These are phyloP conservation scores for Oryzias javanicus DNA, from an alignment of 2,113 vertebrate genomes.

Conservation along the genomic window DNA sequence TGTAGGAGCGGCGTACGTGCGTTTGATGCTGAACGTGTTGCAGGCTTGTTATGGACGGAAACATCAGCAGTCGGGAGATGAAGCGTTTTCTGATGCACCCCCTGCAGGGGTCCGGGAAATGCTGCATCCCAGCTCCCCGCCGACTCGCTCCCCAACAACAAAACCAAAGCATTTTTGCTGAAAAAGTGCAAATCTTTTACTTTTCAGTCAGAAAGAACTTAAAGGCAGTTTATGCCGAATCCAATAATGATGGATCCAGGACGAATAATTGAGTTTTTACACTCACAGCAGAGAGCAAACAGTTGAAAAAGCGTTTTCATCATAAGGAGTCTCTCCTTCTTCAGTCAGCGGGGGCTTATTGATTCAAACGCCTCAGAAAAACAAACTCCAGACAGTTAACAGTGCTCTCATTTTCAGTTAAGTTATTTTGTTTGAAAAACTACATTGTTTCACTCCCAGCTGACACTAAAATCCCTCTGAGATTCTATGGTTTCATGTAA, in stretches of 20 bases:
- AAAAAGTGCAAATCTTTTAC: no score
- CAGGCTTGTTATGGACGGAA: no score
- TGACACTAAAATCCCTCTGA: conserved; percentile 15
- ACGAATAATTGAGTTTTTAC: background rate
- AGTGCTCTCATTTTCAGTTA: conserved; percentile 43
- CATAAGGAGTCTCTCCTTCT: conserved; percentile 13
- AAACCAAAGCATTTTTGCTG: no score
- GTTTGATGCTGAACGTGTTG: no score
- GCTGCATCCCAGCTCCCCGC: no score
- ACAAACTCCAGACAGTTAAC: conserved; percentile 55
- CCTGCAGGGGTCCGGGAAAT: no score
- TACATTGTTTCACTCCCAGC: conserved; percentile 33
- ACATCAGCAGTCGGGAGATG: no score
- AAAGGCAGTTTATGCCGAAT: background rate
- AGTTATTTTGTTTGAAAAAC: conserved; percentile 36
- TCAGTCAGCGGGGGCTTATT: conserved; percentile 14
- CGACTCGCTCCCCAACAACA: no score
- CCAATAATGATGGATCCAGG: background rate
- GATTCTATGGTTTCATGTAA: no score
- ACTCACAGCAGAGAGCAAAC: background rate
- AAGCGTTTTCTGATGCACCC: no score
- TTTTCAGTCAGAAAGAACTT: no score
- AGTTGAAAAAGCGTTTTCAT: conserved; percentile 2
- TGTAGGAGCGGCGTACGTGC: no score
- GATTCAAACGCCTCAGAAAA: conserved; percentile 33